A percentile compares a stretch with the other conserved stretches of the same genome.
phyloP scores from a whole-genome alignment of 2,888 invertebrate genomes.

The Hymenopus coronatus region DNA sequence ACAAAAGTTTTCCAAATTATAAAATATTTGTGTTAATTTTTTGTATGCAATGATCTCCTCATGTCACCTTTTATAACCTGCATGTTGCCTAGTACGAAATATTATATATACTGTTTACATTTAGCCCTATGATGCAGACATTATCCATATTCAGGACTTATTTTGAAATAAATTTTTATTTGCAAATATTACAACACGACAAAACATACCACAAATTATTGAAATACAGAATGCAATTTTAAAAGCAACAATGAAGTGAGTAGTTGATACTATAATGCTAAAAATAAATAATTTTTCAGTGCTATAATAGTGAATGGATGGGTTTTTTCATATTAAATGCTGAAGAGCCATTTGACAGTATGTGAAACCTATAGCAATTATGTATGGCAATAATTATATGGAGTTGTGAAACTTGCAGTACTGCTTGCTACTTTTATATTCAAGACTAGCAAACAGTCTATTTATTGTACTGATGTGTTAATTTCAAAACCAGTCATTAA shows the following conservation, averaged over 20 bases:
- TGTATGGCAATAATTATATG: not conserved
- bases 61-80: not conserved
- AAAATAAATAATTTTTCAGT: conserved; percentile 1
- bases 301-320: conserved; percentile 1
- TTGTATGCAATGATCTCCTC: not conserved
- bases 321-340: not conserved
- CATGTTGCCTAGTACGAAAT: not conserved
- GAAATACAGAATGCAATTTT: not conserved
- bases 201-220: not conserved
- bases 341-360: not conserved
- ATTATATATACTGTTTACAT: not conserved
- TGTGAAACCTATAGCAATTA: not conserved
- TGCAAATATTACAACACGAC: not conserved
- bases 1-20: not conserved
- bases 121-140: not conserved
- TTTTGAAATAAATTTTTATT: not conserved
- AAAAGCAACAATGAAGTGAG: conserved; percentile 1
- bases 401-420: not conserved
- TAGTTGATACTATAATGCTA: not conserved
- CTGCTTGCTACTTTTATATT: not conserved
- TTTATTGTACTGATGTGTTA: conserved; percentile 6
- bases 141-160: not conserved
- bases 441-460: not conserved
- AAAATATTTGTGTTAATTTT: not conserved
- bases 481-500: not conserved